Base-by-base conservation (phyloP, 1,140 invertebrate species). In the Calliopsis andreniformis region DNA sequence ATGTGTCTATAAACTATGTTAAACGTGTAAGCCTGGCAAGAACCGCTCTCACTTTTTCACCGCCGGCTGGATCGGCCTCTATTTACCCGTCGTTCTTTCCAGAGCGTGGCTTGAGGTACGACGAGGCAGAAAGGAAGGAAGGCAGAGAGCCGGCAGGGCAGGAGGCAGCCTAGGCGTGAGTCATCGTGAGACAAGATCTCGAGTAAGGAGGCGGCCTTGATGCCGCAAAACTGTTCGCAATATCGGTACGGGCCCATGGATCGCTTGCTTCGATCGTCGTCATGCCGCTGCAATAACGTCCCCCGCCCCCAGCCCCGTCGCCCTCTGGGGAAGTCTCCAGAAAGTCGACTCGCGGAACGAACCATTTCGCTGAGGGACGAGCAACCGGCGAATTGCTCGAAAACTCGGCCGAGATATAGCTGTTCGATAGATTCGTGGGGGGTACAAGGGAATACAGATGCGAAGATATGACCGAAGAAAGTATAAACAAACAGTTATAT, bases 111-210 rank as follows among this genome's bases (percentile, higher is more conserved):
- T 10, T 18, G 0, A 14, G 4, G 16, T 32, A 16, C 10, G 39
- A 56, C 25, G 42, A 18, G 45, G 67, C 62, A 62, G 49, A 56
- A n/a, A 77, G 71, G 86, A 84, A 87, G 84, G 82, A 83, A 87
- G 86, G 78, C 72, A 80, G 78, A 55, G 42, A 70, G 62, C 18
- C 66, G 73, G 67, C 68, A 78, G 84, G 77, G 78, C 80, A 82
- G 83, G 68, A 45, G 67, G 30, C 79, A 79, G 63, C 70, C 83
- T 87, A 88, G 85, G 86, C 87, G 84, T 89, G 88, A 89, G 88
- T 89, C 88, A 89, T 88, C 87, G 79, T 58, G 79, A 88, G 86
- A 89, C 86, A 89, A 89, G 88, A 89, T 89, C 87, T 85, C 86
- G 82, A 70, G 86, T 89, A 88, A 89, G 86, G 87, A 89, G 84